A percentile compares a stretch with the other conserved stretches of the same genome.
These are phyloP conservation scores for Prionace glauca DNA, from an alignment of 2,797 vertebrate species.

Conservation along the genomic window DNA sequence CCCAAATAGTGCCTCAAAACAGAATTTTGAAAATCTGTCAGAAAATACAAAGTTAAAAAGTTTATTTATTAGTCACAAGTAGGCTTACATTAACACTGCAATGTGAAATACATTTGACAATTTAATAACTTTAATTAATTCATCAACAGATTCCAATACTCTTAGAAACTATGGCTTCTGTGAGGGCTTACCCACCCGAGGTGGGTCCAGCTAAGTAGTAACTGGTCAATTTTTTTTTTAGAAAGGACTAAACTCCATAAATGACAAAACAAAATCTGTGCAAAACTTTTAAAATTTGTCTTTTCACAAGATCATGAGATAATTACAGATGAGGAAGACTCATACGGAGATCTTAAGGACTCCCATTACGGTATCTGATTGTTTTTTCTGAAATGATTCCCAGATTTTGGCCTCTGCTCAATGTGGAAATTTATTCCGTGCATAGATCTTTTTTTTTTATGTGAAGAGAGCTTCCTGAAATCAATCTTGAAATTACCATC, in stretches of 20 bases:
- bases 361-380: not conserved
- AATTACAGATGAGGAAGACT: not conserved
- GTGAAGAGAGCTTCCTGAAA: constrained; percentile 10
- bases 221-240: not conserved
- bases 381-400: constrained; percentile 19
- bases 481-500: constrained; percentile 5
- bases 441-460: not conserved
- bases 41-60: not conserved
- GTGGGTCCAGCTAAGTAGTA: not conserved
- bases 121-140: not conserved
- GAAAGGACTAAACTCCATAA: not conserved
- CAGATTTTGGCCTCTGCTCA: constrained; percentile 20
- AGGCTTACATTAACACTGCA: too few species aligned
- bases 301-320: not conserved
- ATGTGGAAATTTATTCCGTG: not conserved
- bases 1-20: not conserved
- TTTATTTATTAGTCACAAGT: not conserved
- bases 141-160: not conserved
- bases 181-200: not conserved
- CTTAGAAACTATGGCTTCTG: not conserved
- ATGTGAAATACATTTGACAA: too few species aligned
- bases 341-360: not conserved
- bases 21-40: not conserved
- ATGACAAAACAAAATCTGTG: not conserved
- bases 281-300: not conserved